These are phyloP conservation scores for Scaptomyza graminum DNA, from an alignment of 1,140 invertebrate genomes.

Conservation along the genomic window DNA sequence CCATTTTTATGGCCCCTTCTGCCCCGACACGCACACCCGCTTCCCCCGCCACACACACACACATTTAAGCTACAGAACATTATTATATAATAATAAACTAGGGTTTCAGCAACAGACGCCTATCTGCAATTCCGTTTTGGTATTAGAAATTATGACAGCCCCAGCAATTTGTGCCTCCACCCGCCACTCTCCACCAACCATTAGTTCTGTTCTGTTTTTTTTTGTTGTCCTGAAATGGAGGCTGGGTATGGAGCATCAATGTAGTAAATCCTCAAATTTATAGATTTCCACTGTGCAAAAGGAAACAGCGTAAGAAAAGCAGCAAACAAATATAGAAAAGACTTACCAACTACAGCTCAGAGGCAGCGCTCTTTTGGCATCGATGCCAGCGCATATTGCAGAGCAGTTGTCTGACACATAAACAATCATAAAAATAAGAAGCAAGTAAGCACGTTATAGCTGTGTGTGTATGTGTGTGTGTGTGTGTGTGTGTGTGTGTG, in stretches of 20 bases:
- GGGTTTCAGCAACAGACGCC: slow-evolving; percentile 58
- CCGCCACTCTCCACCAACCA: background rate
- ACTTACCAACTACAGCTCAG: background rate
- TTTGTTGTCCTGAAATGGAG: background rate
- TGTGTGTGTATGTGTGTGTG: slow-evolving; percentile 18
- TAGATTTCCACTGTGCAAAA: slow-evolving; percentile 39
- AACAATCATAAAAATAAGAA: slow-evolving; percentile 55
- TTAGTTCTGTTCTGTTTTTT: background rate
- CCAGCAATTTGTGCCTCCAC: slow-evolving; percentile 44
- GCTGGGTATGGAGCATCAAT: slow-evolving; percentile 35
- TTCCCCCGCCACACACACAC: no score
- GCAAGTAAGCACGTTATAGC: background rate
- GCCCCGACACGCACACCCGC: slow-evolving; percentile 7
- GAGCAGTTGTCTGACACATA: slow-evolving; percentile 51
- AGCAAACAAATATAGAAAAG: background rate
- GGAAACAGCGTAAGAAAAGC: background rate
- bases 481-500: slow-evolving; percentile 8
- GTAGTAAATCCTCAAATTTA: slow-evolving; percentile 74
- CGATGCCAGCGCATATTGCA: slow-evolving; percentile 38
- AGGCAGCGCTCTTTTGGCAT: slow-evolving; percentile 6
- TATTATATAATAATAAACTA: slow-evolving; percentile 74
- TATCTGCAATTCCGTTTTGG: slow-evolving; percentile 49
- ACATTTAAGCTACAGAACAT: slow-evolving; percentile 30
- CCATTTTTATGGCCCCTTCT: slow-evolving; percentile 48
- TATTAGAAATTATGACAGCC: slow-evolving; percentile 78